phyloP scores from a whole-genome alignment of 1,140 invertebrate genomes.

The Drosophila albomicans region DNA sequence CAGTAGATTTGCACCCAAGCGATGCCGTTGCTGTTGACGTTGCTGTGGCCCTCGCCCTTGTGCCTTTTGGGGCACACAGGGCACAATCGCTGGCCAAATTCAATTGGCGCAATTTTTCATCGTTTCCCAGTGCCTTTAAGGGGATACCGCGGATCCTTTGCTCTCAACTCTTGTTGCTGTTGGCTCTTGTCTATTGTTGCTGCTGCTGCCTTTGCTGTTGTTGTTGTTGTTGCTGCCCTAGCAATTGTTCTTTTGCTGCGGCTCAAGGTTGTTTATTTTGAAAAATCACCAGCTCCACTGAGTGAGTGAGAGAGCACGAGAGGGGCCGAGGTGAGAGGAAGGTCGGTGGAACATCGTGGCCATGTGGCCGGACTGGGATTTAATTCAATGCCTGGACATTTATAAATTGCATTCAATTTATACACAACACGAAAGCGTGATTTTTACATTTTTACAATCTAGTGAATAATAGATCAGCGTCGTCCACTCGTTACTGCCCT shows the following conservation, averaged over 20 bases:
- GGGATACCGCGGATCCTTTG: constrained; percentile 62
- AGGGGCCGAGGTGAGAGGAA: neutral
- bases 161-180: constrained; percentile 68
- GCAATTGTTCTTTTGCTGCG: constrained; percentile 50
- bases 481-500: constrained; percentile 55
- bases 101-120: constrained; percentile 83
- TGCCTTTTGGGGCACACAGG: constrained; percentile 58
- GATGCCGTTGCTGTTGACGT: constrained; percentile 7
- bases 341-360: constrained; percentile 53
- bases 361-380: constrained; percentile 69
- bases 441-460: constrained; percentile 83
- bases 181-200: constrained; percentile 45
- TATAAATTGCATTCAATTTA: constrained; percentile 83
- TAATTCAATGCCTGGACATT: constrained; percentile 81
- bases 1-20: constrained; percentile 71
- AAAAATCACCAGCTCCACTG: constrained; percentile 74
- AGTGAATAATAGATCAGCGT: constrained; percentile 81
- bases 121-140: constrained; percentile 66
- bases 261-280: constrained; percentile 82
- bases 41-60: constrained; percentile 19
- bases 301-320: neutral
- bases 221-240: constrained; percentile 33
- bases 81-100: constrained; percentile 79
- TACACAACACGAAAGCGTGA: constrained; percentile 83
- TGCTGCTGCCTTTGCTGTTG: constrained; percentile 34